A percentile compares a stretch with the other conserved stretches of the same genome.
Evolutionary conservation across 2,113 vertebrate species (phyloP).

Genomic region (Talpa occidentalis): DNA sequence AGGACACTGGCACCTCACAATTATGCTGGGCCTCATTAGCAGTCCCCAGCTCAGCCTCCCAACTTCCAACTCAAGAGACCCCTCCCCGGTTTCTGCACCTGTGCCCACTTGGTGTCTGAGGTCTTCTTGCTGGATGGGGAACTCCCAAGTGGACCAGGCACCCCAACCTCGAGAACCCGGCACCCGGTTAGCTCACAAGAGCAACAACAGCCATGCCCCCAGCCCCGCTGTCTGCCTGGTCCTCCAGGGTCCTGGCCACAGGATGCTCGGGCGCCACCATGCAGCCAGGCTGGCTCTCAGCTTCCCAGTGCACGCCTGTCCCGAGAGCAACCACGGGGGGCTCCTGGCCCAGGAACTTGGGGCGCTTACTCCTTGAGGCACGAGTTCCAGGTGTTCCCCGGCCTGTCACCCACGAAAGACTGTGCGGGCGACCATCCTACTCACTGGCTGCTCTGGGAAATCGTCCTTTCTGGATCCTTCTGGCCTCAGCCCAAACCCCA

Average conservation of each 20-base stretch:
- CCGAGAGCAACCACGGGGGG: neutral
- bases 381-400: no score
- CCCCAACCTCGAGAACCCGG: neutral
- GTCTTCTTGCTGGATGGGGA: neutral
- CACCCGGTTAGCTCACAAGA: neutral
- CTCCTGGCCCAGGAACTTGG: neutral
- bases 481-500: no score
- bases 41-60: neutral
- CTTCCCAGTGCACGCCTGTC: accelerated
- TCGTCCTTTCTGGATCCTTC: no score
- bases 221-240: accelerated
- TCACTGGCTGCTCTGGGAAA: no score
- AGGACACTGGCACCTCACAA: neutral
- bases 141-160: neutral
- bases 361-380: neutral
- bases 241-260: no score
- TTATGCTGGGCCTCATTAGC: neutral
- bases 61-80: no score
- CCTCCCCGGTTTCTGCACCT: neutral
- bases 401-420: no score
- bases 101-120: neutral
- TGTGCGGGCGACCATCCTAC: no score
- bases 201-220: neutral
- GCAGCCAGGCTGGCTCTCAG: neutral
- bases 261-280: no score